Conservation (phyloP, 2,113 vertebrate species). For the Nycticryphes semicollaris region DNA sequence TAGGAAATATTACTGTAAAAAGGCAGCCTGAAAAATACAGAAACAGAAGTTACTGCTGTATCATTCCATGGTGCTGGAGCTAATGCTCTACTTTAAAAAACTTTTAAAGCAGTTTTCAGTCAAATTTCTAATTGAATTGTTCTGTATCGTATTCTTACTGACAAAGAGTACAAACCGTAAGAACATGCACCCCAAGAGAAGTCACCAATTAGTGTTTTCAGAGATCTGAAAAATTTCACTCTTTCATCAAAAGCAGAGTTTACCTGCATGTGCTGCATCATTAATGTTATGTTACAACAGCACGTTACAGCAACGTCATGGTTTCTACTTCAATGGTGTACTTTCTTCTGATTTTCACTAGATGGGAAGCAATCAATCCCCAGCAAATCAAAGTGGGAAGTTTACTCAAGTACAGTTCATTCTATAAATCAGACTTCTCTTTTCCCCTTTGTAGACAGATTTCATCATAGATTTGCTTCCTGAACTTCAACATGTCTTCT, state of each 20-base stretch:
- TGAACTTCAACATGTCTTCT: slow-evolving; percentile 85
- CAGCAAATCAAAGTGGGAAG: not conserved
- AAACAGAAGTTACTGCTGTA: not conserved
- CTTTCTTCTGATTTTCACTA: not conserved
- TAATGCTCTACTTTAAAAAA: not conserved
- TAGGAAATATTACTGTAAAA: not conserved
- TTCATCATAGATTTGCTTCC: slow-evolving; percentile 79
- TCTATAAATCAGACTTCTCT: slow-evolving; percentile 24
- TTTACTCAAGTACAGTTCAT: not conserved
- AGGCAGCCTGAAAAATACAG: not conserved
- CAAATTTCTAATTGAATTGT: not conserved
- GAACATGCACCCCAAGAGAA: not conserved
- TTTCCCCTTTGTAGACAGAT: slow-evolving; percentile 61
- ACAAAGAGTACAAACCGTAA: not conserved
- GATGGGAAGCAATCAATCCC: not conserved
- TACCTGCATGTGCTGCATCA: slow-evolving; percentile 28
- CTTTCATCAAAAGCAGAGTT: slow-evolving; percentile 4
- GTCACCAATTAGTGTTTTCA: not conserved
- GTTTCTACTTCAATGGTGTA: slow-evolving; percentile 22
- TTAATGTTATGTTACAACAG: not conserved
- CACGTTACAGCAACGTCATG: not conserved
- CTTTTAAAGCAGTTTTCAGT: not conserved
- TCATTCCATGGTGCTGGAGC: not conserved
- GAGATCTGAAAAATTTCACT: slow-evolving; percentile 23
- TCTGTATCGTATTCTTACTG: not conserved